A percentile compares a stretch with the other conserved stretches of the same genome.
These are phyloP conservation scores for Stenichneumon culpator DNA, from an alignment of 2,888 invertebrate species.

Conservation along the genomic window DNA sequence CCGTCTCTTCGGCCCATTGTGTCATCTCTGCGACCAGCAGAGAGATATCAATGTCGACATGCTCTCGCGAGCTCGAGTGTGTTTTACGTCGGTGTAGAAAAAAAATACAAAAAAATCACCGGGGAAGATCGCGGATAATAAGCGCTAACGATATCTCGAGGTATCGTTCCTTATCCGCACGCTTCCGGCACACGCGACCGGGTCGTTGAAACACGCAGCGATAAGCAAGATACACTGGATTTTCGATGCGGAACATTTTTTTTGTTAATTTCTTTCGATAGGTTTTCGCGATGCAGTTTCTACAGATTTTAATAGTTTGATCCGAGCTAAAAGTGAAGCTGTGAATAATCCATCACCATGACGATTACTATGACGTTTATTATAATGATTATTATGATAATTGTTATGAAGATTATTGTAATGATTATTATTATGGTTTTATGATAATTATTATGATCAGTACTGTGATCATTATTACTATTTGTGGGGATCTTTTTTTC, in stretches of 20 bases:
- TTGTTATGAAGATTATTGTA: too few relatives aligned
- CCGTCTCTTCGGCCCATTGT: constrained; percentile 1
- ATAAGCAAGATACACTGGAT: neutral
- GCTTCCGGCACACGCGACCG: constrained; percentile 51
- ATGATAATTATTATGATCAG: too few relatives aligned
- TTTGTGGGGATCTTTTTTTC: too few relatives aligned
- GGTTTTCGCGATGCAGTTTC: neutral
- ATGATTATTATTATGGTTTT: too few relatives aligned
- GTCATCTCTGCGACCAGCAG: neutral
- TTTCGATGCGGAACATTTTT: neutral
- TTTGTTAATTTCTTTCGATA: neutral
- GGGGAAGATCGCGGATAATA: constrained; percentile 8
- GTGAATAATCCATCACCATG: too few relatives aligned
- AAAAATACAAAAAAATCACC: neutral
- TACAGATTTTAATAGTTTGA: neutral
- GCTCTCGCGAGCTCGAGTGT: constrained; percentile 17
- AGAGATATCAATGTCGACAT: constrained; percentile 54
- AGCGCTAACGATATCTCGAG: constrained; percentile 10
- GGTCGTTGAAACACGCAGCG: neutral
- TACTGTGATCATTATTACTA: too few relatives aligned
- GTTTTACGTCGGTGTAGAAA: neutral
- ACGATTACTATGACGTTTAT: too few relatives aligned
- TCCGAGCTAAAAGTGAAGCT: too few relatives aligned
- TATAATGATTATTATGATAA: too few relatives aligned
- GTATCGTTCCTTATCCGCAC: constrained; percentile 35